These are phyloP conservation scores for Microcebus tavaratra DNA, from an alignment of 2,113 vertebrate species.

Conservation along the genomic window DNA sequence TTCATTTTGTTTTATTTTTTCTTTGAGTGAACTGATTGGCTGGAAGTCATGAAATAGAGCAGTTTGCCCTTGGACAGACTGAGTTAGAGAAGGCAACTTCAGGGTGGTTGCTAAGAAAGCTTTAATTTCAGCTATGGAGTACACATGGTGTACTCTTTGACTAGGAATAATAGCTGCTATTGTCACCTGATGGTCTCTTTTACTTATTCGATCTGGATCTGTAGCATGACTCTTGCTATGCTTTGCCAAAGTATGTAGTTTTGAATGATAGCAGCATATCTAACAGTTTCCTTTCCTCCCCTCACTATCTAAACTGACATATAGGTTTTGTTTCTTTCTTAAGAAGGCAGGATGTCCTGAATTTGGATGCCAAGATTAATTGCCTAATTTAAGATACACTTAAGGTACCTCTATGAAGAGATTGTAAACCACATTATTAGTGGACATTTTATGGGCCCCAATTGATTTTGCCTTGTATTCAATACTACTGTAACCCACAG, in stretches of 20 bases:
- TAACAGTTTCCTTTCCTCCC: background rate
- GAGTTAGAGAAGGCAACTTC: background rate
- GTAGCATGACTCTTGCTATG: background rate
- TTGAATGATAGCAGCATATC: background rate
- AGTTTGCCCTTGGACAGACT: background rate
- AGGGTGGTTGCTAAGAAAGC: background rate
- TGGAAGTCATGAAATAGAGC: background rate
- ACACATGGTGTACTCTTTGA: background rate
- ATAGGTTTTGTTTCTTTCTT: background rate
- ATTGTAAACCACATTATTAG: background rate
- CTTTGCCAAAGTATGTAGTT: background rate
- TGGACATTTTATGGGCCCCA: background rate
- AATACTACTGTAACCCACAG: background rate
- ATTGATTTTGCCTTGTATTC: background rate
- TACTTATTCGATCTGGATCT: background rate
- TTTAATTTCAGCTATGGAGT: background rate
- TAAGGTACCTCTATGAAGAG: background rate
- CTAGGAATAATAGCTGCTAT: background rate
- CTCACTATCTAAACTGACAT: background rate
- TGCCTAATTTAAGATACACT: background rate
- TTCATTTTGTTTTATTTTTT: slow-evolving; percentile 43
- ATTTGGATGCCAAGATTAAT: background rate
- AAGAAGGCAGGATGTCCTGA: background rate
- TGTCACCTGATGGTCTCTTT: background rate
- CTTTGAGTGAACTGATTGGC: background rate